Conservation (phyloP, 2,888 invertebrate species). For the Cylindroiulus punctatus region DNA sequence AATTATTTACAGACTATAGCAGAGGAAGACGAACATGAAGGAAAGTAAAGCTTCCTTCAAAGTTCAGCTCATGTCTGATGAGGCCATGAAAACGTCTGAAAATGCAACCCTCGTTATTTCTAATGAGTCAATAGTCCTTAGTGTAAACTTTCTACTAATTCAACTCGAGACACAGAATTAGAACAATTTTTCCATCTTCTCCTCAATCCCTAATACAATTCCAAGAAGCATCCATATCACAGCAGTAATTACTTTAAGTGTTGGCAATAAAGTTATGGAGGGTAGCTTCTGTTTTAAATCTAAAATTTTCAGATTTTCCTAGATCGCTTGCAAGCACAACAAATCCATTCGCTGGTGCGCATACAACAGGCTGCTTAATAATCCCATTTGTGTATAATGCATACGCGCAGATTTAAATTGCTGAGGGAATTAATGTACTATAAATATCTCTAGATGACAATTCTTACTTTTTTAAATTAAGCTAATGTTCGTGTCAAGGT, state of each 20-base stretch:
- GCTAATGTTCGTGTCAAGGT: background rate
- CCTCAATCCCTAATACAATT: background rate
- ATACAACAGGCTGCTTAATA: background rate
- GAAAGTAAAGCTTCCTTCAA: background rate
- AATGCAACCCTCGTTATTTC: no score
- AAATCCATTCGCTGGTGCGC: background rate
- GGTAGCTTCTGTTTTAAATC: background rate
- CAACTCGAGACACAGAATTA: background rate
- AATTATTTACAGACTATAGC: background rate
- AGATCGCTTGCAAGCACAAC: background rate
- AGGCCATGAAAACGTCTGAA: no score
- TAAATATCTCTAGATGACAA: slow-evolving; percentile 32
- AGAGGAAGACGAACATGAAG: background rate
- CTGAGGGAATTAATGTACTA: slow-evolving; percentile 25
- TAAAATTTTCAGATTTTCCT: background rate
- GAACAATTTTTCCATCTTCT: background rate
- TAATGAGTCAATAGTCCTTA: no score
- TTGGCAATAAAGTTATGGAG: background rate
- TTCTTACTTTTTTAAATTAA: slow-evolving; percentile 6
- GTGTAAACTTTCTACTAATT: no score
- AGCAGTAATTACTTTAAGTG: slow-evolving; percentile 32
- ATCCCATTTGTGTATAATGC: background rate
- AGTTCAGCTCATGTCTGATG: no score
- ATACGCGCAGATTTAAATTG: background rate
- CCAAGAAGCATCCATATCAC: background rate